Conservation (phyloP, 2,888 invertebrate genomes). For the Didymodactylos carnosus region DNA sequence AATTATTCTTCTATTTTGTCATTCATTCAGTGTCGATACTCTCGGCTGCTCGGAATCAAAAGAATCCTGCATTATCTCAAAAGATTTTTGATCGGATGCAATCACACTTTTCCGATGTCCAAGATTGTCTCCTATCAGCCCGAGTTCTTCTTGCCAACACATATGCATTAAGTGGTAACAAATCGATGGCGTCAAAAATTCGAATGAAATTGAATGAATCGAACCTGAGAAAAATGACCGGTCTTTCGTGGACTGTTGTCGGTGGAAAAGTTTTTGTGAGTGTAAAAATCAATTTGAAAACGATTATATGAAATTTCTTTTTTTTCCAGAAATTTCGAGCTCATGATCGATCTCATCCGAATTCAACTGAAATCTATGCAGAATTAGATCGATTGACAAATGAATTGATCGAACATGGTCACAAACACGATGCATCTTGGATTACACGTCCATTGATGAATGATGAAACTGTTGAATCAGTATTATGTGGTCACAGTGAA, state of each 20-base stretch:
- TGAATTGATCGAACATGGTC: background rate
- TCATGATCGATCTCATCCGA: background rate
- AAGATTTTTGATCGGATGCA: background rate
- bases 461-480: background rate
- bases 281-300: background rate
- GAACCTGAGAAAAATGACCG: background rate
- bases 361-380: background rate
- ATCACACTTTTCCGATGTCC: background rate
- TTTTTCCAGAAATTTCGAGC: background rate
- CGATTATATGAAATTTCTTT: background rate
- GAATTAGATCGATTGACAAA: background rate
- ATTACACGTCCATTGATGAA: background rate
- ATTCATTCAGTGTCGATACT: background rate
- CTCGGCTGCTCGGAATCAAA: background rate
- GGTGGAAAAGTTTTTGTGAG: background rate
- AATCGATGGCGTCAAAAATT: background rate
- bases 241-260: background rate
- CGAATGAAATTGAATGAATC: background rate
- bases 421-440: background rate
- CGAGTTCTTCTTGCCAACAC: background rate
- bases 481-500: background rate
- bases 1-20: background rate
- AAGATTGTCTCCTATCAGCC: background rate
- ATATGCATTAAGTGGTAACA: background rate
- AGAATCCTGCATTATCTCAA: background rate